Base-by-base conservation (phyloP, 2,113 vertebrate species). In the Oenanthe oenanthe region DNA sequence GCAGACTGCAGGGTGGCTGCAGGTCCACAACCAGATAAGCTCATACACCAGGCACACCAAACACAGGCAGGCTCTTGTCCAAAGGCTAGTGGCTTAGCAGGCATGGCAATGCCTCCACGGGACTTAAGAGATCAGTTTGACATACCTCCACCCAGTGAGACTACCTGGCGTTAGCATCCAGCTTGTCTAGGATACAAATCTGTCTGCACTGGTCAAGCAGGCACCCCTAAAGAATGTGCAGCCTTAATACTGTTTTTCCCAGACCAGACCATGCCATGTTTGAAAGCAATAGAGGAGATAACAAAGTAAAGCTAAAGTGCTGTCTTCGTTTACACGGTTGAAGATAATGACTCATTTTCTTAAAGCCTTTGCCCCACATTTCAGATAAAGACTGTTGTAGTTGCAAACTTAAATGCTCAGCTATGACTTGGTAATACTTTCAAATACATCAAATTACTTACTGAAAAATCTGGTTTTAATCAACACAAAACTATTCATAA, bases 1-100 rank as follows among this genome's bases (percentile, higher is more conserved):
- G 34, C 53, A 76, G 50, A 32, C 47, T 53, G 47, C 47, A 28
- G 51, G 34, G 29, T 38, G 43, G 40, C 58, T 84, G 50, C 58
- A 84, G 18, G 25, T 32, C 16, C 36, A 12, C 0, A 0, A 54
- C 32, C 40, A 56, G 47, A 57, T 3, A 54, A 31, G 31, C 17
- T 16, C 4, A 3, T 16, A 31, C 7, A n/a, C 7, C 20, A 63
- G 42, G 42, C 25, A 90, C 53, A 61, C 15, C n/a, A n/a, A 81
- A 47, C 38, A 70, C 18, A 53, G 8, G 26, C 7, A 60, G 31
- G 17, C 68, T 73, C 58, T 34, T 42, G 13, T 47, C 12, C 73
- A 56, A 77, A 80, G 54, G 32, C 16, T 17, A 22, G 47, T 24
- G 11, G 29, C 22, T 76, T 58, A 72, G 57, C 7, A 72, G 48